Base-by-base conservation (phyloP, 1,140 invertebrate genomes). In the Pseudobourletiella spinata region DNA sequence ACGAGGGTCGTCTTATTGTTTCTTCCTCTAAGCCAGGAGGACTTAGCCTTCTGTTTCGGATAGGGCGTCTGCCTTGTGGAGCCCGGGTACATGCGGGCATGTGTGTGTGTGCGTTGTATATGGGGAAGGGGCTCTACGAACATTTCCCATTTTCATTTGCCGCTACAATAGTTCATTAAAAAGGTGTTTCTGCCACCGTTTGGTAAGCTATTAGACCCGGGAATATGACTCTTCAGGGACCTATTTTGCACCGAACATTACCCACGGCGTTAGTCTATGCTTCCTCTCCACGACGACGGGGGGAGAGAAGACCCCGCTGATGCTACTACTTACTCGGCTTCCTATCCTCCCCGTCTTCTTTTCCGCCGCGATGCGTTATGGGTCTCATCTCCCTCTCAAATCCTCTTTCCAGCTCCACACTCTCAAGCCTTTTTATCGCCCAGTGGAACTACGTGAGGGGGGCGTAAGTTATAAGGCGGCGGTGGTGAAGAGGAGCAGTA, bases 161-260 rank as follows among this genome's bases (percentile, higher is more conserved):
- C 61, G 61, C 61, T 67, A 63, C 61, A 63, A 63, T 67, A 63
- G 65, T 67, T 67, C 65, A 67, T 67, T 67, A 67, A 67, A 67
- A 67, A 67, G 65, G 65, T 67, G 65, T 67, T 67, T 67, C 65
- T 63, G 52, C 57, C 44, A 67, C 65, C 65, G 61, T 67, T 67
- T 67, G 65, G 51, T 63, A 63, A 67, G 61, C 61, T 67, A 67
- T 67, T 67, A 67, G 65, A 63, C 32, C 61, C 55, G 51, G 35
- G 57, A 59, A 57, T 59, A 66, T 63, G 55, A 63, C 56, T 56
- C 65, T 51, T 57, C 43, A 48, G 65, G 61, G 65, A 63, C 57
- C 61, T 59, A 67, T 67, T 67, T 63, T 63, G 22, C 56, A 62
- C 61, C 59, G 60, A 61, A 66, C 64, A 66, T 66, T 66, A 66